Base-by-base conservation (phyloP, 1,140 invertebrate genomes). In the Papilio dardanus region DNA sequence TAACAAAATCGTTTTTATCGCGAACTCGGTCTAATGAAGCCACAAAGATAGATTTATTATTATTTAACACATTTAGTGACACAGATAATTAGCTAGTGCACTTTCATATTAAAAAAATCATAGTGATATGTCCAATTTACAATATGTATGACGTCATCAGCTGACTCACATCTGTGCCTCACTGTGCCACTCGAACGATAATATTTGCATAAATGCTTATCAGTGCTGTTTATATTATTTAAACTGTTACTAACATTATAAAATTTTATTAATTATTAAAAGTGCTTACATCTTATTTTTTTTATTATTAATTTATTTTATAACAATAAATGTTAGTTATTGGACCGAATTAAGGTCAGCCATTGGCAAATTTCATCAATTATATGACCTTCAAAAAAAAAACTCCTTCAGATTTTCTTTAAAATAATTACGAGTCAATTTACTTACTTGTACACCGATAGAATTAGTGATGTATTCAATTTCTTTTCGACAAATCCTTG, bases 401-500 rank as follows among this genome's bases (percentile, higher is more conserved):
- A 19, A 21, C 19, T 46, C 40, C n/a, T n/a, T n/a, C 40, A 46
- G 16, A 50, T n/a, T n/a, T 6, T n/a, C n/a, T n/a, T n/a, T n/a
- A n/a, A n/a, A n/a, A n/a, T n/a, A n/a, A n/a, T n/a, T n/a, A n/a
- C n/a, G n/a, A n/a, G n/a, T n/a, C n/a, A n/a, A 19, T 24, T 58
- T 62, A 78, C 71, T 81, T 77, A 91, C 91, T 85, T 91, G 89
- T 28, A 84, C 83, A 14, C 94, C 94, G 67, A 96, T 94, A 80
- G 94, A 92, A n/a, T 95, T 91, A 77, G 95, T 94, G 31, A 97
- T 97, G 80, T 95, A 96, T 62, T 95, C 94, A 67, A 94, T 92
- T 83, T 97, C 96, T 74, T 95, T 94, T 5, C 91, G 93, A 93
- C 94, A 94, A 91, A 99, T 99, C 62, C 96, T 93, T 4, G 97